Percentiles rank a stretch among this genome's conserved stretches.
Evolutionary conservation across 2,113 vertebrate genomes (phyloP).

Genomic region (Entelurus aequoreus): DNA sequence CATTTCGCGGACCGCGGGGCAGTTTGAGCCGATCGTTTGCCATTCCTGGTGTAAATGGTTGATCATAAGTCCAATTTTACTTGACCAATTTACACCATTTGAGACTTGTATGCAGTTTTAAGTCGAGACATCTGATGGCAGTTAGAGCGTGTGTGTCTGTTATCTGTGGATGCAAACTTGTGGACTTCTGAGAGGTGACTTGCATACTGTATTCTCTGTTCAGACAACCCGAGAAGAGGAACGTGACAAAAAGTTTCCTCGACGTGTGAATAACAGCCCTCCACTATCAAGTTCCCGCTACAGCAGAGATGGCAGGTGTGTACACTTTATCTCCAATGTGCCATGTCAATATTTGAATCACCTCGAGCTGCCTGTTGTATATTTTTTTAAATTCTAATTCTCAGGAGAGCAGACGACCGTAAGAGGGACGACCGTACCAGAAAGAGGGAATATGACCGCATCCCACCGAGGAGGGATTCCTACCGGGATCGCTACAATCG

Average conservation of each 20-base stretch:
- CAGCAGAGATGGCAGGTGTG: slow-evolving; percentile 87
- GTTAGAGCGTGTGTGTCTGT: not conserved
- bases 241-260: slow-evolving; percentile 90
- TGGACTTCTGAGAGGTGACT: not conserved
- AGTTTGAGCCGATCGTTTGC: no score
- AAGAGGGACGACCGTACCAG: slow-evolving; percentile 92
- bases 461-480: slow-evolving; percentile 85
- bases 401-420: slow-evolving; percentile 89
- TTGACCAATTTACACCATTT: no score
- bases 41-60: no score
- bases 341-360: not conserved
- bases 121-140: no score
- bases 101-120: no score
- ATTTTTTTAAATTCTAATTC: slow-evolving; percentile 7
- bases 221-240: slow-evolving; percentile 88
- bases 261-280: slow-evolving; percentile 90
- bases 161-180: not conserved
- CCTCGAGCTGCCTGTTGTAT: not conserved
- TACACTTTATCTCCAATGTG: not conserved
- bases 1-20: no score
- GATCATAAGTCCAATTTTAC: no score
- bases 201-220: not conserved
- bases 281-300: slow-evolving; percentile 87
- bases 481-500: slow-evolving; percentile 95
- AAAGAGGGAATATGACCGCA: slow-evolving; percentile 92